phyloP scores from a whole-genome alignment of 2,113 vertebrate species.

The Odontophorus gujanensis region DNA sequence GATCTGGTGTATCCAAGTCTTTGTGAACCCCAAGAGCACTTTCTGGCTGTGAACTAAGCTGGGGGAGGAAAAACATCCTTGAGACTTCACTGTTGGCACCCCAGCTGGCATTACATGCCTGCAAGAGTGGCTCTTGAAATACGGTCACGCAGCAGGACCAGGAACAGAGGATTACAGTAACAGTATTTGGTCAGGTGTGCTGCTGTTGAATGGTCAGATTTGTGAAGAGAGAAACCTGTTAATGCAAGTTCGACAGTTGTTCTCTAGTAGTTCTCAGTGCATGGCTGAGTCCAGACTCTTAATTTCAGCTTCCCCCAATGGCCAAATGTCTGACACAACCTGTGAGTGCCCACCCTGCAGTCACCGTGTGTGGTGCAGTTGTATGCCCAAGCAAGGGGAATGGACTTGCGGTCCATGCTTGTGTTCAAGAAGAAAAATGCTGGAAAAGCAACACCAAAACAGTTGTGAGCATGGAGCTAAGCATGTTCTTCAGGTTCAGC shows the following conservation, averaged over 20 bases:
- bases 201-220: not conserved
- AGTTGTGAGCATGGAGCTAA: not conserved
- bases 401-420: accelerated
- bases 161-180: not conserved
- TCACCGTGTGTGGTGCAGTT: accelerated
- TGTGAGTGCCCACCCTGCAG: not conserved
- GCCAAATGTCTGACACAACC: not conserved
- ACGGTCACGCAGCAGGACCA: not conserved
- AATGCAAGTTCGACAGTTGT: not conserved
- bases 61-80: not conserved
- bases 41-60: not conserved
- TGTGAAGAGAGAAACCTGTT: not conserved
- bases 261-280: not conserved
- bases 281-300: not conserved
- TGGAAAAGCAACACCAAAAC: not conserved
- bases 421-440: not conserved
- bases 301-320: not conserved
- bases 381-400: not conserved
- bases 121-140: not conserved
- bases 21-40: not conserved
- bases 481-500: not conserved
- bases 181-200: not conserved
- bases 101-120: not conserved
- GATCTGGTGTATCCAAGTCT: not conserved
- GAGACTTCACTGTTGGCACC: not conserved